Conservation (phyloP, 2,113 vertebrate genomes). For the Lutjanus erythropterus region DNA sequence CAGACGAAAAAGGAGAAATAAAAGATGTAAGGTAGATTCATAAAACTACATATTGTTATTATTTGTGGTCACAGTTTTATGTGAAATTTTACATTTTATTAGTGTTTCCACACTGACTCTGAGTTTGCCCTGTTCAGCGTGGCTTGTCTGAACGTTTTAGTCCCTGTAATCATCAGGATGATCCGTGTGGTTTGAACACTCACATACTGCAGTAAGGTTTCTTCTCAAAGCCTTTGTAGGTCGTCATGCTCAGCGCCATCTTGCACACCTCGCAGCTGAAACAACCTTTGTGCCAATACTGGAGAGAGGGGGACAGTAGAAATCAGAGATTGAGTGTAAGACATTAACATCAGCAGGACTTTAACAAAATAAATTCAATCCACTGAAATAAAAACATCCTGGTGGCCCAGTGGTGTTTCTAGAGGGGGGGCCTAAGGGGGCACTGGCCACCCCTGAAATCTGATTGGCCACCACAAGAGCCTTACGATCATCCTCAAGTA, state of each 20-base stretch:
- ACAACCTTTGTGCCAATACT: slow-evolving; percentile 99
- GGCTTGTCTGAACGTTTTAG: background rate
- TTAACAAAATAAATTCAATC: background rate
- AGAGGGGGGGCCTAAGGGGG: too few species aligned
- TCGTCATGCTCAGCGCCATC: slow-evolving; percentile 99
- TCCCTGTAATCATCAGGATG: background rate
- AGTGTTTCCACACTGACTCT: too few species aligned
- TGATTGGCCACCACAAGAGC: too few species aligned
- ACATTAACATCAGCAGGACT: background rate
- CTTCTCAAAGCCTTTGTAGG: slow-evolving; percentile 99
- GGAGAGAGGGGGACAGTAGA: background rate
- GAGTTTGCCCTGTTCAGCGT: too few species aligned
- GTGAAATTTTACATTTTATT: background rate
- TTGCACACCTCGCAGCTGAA: slow-evolving; percentile 99
- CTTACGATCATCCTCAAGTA: too few species aligned
- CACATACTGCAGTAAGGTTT: slow-evolving; percentile 98
- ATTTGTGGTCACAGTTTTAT: background rate
- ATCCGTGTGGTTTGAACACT: slow-evolving; percentile 78
- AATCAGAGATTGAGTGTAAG: background rate
- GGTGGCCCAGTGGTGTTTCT: too few species aligned
- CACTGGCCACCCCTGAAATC: too few species aligned
- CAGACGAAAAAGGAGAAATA: background rate
- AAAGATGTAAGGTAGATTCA: background rate
- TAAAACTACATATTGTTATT: background rate
- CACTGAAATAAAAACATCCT: background rate